Evolutionary conservation across 1,140 invertebrate genomes (phyloP).

Genomic region (Drosophila nigrodunni): DNA sequence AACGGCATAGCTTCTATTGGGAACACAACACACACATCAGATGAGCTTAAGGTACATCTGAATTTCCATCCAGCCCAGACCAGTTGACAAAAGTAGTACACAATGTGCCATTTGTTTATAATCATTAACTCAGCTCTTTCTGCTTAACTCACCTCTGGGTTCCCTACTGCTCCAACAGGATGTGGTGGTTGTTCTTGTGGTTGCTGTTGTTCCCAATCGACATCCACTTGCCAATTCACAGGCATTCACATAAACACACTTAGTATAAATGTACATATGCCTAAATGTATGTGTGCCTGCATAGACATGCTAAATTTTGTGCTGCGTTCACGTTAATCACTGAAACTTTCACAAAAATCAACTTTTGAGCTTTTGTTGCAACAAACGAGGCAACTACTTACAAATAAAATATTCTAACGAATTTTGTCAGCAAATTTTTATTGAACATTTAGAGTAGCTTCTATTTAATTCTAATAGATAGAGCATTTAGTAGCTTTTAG

Average conservation of each 20-base stretch:
- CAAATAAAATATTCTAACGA: background rate
- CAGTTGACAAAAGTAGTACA: constrained; percentile 3
- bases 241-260: background rate
- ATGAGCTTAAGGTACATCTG: background rate
- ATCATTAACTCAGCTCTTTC: constrained; percentile 1
- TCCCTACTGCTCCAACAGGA: constrained; percentile 29
- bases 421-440: constrained; percentile 12
- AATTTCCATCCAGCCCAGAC: background rate
- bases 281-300: background rate
- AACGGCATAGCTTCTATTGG: constrained; percentile 68
- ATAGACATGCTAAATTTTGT: constrained; percentile 56
- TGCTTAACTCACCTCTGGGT: background rate
- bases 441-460: background rate
- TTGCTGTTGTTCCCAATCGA: constrained; percentile 20
- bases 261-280: constrained; percentile 1
- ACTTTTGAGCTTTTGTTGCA: constrained; percentile 56
- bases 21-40: constrained; percentile 41
- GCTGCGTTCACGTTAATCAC: constrained; percentile 59
- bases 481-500: background rate
- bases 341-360: constrained; percentile 70
- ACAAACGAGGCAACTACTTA: constrained; percentile 25
- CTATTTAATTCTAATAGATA: too few relatives aligned
- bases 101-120: constrained; percentile 16
- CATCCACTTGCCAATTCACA: constrained; percentile 30
- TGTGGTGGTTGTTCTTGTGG: constrained; percentile 7